Percentiles rank a stretch among this genome's conserved stretches.
These are phyloP conservation scores for Dascyllus trimaculatus DNA, from an alignment of 2,113 vertebrate species.

Conservation along the genomic window DNA sequence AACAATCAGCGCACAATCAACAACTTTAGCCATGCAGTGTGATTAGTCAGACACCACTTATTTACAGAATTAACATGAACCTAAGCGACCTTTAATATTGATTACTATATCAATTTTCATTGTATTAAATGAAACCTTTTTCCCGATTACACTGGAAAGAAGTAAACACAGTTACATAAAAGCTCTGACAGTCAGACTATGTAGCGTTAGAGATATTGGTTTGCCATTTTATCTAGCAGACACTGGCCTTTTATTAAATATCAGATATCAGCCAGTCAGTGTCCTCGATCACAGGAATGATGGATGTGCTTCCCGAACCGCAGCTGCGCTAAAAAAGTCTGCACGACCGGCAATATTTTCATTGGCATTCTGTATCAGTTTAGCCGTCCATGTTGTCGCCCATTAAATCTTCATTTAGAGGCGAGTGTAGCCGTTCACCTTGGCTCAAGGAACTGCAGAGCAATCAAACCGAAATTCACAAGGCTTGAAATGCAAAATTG, in stretches of 20 bases:
- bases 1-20: conserved; percentile 35
- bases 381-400: neutral
- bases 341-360: conserved; percentile 39
- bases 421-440: conserved; percentile 31
- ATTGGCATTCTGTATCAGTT: conserved; percentile 3
- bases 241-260: conserved; percentile 71
- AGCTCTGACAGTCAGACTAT: conserved; percentile 2
- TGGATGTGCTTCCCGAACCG: conserved; percentile 34
- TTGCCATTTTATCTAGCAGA: conserved; percentile 64
- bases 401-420: conserved; percentile 30
- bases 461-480: neutral
- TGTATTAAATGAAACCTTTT: neutral
- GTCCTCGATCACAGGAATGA: conserved; percentile 43
- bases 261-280: conserved; percentile 54
- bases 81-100: conserved; percentile 1
- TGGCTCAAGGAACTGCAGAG: neutral
- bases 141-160: neutral
- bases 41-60: neutral
- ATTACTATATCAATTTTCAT: conserved; percentile 12
- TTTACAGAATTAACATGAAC: conserved; percentile 27
- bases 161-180: conserved; percentile 19
- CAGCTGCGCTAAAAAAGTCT: conserved; percentile 14
- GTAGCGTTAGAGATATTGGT: conserved; percentile 47
- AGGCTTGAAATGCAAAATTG: no score
- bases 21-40: neutral